Conservation (phyloP, 2,797 vertebrate genomes). For the Ambastaia sidthimunki region DNA sequence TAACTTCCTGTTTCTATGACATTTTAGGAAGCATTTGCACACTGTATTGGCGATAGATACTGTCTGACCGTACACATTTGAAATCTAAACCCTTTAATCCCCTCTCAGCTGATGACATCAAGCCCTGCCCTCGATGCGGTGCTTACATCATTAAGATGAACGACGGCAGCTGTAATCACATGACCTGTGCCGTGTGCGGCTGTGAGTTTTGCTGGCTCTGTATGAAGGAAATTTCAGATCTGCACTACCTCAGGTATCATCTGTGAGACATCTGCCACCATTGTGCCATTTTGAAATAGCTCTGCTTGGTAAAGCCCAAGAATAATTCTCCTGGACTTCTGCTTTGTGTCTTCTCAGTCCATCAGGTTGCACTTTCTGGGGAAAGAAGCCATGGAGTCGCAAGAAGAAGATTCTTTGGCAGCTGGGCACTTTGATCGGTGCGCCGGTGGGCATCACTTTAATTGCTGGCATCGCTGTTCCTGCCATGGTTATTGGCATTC, state of each 20-base stretch:
- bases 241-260: slow-evolving; percentile 98
- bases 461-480: slow-evolving; percentile 97
- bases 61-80: slow-evolving; percentile 30
- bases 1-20: background rate
- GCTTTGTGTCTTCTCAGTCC: slow-evolving; percentile 80
- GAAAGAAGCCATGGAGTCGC: slow-evolving; percentile 98
- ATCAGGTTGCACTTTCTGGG: slow-evolving; percentile 98
- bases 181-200: slow-evolving; percentile 97
- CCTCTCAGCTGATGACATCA: slow-evolving; percentile 91
- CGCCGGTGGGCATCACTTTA: slow-evolving; percentile 95
- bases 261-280: background rate
- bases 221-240: slow-evolving; percentile 99
- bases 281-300: slow-evolving; percentile 1
- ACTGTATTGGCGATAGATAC: slow-evolving; percentile 24
- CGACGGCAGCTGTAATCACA: slow-evolving; percentile 98
- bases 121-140: slow-evolving; percentile 95
- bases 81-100: slow-evolving; percentile 48
- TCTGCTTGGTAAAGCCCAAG: background rate
- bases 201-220: slow-evolving; percentile 99
- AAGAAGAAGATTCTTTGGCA: slow-evolving; percentile 99
- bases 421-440: slow-evolving; percentile 94
- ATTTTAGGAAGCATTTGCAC: slow-evolving; percentile 24
- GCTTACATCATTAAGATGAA: slow-evolving; percentile 99
- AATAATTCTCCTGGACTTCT: background rate
- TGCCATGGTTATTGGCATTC: slow-evolving; percentile 98